Percentiles rank a stretch among this genome's conserved stretches.
These are phyloP conservation scores for Astropecten irregularis DNA, from an alignment of 53 echinoderm and acorn worm genomes.

Conservation along the genomic window DNA sequence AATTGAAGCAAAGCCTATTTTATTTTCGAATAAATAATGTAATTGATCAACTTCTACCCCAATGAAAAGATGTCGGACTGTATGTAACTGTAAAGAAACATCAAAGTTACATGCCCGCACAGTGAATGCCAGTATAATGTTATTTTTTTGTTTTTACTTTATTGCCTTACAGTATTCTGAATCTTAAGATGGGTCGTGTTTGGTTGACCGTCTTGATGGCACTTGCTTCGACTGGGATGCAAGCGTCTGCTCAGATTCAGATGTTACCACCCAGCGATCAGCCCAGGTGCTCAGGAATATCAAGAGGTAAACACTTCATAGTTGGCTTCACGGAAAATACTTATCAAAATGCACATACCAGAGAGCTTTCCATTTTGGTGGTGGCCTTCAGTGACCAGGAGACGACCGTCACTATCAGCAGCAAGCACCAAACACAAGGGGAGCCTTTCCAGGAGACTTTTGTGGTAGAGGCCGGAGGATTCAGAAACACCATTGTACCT, in stretches of 20 bases:
- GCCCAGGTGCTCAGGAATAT: not conserved
- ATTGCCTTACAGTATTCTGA: too few species aligned
- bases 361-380: not conserved
- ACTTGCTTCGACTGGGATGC: not conserved
- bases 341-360: not conserved
- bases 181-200: too few species aligned
- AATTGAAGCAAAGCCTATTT: too few species aligned
- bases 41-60: not conserved
- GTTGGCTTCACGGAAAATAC: not conserved
- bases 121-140: not conserved
- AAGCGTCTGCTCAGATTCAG: not conserved
- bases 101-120: not conserved
- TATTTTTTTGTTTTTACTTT: too few species aligned
- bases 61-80: not conserved
- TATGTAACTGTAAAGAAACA: not conserved
- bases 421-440: too few species aligned
- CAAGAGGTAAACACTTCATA: not conserved
- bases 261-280: not conserved
- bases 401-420: too few species aligned
- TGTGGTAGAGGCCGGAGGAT: not conserved
- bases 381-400: too few species aligned
- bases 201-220: not conserved
- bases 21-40: too few species aligned
- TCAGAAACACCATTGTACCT: not conserved
- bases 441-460: too few species aligned